Base-by-base conservation (phyloP, 2,113 vertebrate genomes). In the Phasianus colchicus region DNA sequence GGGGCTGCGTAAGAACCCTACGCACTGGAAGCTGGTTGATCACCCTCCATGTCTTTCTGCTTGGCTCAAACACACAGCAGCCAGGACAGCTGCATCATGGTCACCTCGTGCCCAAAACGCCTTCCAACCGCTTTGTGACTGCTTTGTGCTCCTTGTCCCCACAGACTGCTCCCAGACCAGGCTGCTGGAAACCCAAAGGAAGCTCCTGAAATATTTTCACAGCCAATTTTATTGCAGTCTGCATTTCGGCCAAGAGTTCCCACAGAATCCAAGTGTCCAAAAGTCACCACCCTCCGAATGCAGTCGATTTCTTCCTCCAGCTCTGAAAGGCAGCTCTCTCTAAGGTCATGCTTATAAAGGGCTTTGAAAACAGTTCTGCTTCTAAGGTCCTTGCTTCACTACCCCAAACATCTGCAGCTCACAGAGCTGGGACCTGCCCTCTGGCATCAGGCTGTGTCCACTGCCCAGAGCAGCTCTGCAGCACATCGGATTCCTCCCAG, bases 401-500 rank as follows among this genome's bases (percentile, higher is more conserved):
- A 1, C 57, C 48, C n/a, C 75, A 16, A 55, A 77, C 43, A 64
- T 32, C 57, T 10, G 25, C 52, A 20, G 75, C 70, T 76, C 22
- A 21, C 32, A 7, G 16, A 13, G 63, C 64, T n/a, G 69, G 48
- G 83, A 64, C 70, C 78, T 83, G 88, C 52, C 60, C 74, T 45
- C 69, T 48, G 48, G 48, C 61, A 69, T 30, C 2, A 1, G 61
- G 50, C 48, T 1, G 0, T n/a, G 38, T 47, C 78, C 13, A 24
- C 50, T 45, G 36, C 73, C 5, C 1, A 9, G 13, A 34, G 19
- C 43, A 17, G 63, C 54, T 82, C 8, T 10, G 7, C 52, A 10
- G 0, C 6, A 5, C 29, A 50, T 74, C 3, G 0, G 60, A 5
- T 52, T 50, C 78, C 67, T 50, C 38, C 0, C 3, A 0, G 11